phyloP scores from a whole-genome alignment of 2,797 vertebrate species.

The Champsocephalus esox region DNA sequence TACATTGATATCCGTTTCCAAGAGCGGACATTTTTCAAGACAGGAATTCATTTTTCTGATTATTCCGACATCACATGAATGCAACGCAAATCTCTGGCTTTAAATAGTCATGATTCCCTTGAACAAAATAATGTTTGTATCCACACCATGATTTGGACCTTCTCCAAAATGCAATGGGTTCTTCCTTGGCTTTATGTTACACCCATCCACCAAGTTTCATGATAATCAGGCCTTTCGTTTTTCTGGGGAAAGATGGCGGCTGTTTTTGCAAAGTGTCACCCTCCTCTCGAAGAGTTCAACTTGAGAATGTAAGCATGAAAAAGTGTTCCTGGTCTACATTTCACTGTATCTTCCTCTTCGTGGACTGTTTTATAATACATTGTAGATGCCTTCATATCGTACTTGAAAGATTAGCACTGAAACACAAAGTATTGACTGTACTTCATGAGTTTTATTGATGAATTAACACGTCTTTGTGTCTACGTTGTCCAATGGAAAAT shows the following conservation, averaged over 20 bases:
- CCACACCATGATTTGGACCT: too few relatives aligned
- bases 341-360: slow-evolving; percentile 65
- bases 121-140: too few relatives aligned
- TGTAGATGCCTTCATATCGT: slow-evolving; percentile 71
- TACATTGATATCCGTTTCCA: too few relatives aligned
- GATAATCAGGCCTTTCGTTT: too few relatives aligned
- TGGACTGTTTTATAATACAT: slow-evolving; percentile 55
- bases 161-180: too few relatives aligned
- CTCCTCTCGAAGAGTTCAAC: slow-evolving; percentile 22
- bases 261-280: slow-evolving; percentile 8
- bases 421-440: slow-evolving; percentile 50
- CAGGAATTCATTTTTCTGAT: too few relatives aligned
- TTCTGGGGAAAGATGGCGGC: background rate
- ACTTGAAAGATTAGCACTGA: slow-evolving; percentile 78
- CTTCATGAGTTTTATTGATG: slow-evolving; percentile 48
- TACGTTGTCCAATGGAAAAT: slow-evolving; percentile 30
- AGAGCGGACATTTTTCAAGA: too few relatives aligned
- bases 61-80: too few relatives aligned
- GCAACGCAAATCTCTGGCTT: too few relatives aligned
- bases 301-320: slow-evolving; percentile 7
- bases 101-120: too few relatives aligned
- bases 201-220: too few relatives aligned
- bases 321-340: slow-evolving; percentile 20
- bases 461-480: slow-evolving; percentile 52
- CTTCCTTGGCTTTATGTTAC: too few relatives aligned